Evolutionary conservation across 2,113 vertebrate genomes (phyloP), one percentile per base, ranked within the genome.

Genomic region (Poeciliopsis prolifica): DNA sequence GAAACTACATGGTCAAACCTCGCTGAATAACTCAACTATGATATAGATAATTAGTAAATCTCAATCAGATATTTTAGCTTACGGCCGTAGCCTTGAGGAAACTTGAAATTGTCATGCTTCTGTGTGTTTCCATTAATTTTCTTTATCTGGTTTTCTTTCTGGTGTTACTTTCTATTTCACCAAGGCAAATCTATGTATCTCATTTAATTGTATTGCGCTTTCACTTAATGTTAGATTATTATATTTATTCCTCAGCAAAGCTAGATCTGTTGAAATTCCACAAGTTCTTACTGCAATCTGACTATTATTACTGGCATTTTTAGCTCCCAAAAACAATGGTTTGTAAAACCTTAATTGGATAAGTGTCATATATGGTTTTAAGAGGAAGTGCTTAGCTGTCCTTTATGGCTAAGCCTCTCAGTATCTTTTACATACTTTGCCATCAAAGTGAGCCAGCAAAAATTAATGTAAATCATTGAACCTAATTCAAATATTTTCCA

Each of bases 201-300:
- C 72, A 1, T 35, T 76, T 72, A 2, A 65, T 77, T 69, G 44
- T 28, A n/a, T 70, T 40, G 37, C 74, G 61, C 75, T 44, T 69
- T 58, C 64, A 73, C 48, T 0, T 3, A 29, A 35, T 9, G 64
- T 30, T 68, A 74, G 22, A 81, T 67, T 64, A 40, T 74, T 70
- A 61, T 10, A 66, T 76, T 75, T 42, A 10, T 48, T 77, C 37
- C 66, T 2, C 71, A 71, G 61, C 70, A 29, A 67, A 44, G 72
- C 73, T 70, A 78, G 42, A 73, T 65, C 66, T 75, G 26, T 48
- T 78, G 63, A 40, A 69, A 60, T 35, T 78, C 64, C 19, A 26
- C 26, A 15, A 61, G n/a, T 73, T 75, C 17, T n/a, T 58, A 61
- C 79, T 81, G 75, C 72, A 66, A 78, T 80, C 78, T 72, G 78